A percentile compares a stretch with the other conserved stretches of the same genome.
Evolutionary conservation across 2,797 vertebrate species (phyloP).

Genomic region (Muscicapa comitata): DNA sequence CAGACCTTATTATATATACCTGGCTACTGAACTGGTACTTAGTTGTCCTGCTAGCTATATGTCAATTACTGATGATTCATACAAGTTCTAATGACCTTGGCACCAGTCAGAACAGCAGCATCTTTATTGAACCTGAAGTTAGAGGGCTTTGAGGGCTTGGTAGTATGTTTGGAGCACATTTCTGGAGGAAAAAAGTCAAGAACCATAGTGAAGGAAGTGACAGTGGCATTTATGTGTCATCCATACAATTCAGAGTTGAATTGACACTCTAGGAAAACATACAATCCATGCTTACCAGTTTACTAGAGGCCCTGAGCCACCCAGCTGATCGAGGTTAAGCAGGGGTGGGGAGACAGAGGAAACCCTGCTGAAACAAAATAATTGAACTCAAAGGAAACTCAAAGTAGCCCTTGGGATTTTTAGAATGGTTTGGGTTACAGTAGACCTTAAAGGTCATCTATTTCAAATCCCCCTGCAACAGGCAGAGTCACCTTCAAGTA

Average conservation of each 20-base stretch:
- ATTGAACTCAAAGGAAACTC: neutral
- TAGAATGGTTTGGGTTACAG: neutral
- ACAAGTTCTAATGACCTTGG: neutral
- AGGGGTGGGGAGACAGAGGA: neutral
- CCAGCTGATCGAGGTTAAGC: neutral
- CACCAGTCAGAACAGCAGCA: neutral
- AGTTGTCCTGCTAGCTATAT: neutral
- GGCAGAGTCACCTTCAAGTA: neutral
- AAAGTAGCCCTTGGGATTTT: neutral
- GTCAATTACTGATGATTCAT: neutral
- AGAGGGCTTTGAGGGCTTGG: neutral
- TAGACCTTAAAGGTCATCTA: neutral
- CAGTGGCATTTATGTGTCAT: neutral
- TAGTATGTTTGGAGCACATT: neutral
- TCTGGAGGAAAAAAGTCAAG: neutral
- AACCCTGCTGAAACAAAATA: neutral
- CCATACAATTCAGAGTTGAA: neutral
- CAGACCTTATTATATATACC: neutral
- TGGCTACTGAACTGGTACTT: neutral
- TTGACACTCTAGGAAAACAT: neutral
- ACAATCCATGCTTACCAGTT: neutral
- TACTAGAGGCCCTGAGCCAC: neutral
- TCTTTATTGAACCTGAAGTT: neutral
- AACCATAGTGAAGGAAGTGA: neutral
- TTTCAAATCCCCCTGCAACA: neutral